phyloP scores from a whole-genome alignment of 2,888 invertebrate genomes.

The Norana najaformis region DNA sequence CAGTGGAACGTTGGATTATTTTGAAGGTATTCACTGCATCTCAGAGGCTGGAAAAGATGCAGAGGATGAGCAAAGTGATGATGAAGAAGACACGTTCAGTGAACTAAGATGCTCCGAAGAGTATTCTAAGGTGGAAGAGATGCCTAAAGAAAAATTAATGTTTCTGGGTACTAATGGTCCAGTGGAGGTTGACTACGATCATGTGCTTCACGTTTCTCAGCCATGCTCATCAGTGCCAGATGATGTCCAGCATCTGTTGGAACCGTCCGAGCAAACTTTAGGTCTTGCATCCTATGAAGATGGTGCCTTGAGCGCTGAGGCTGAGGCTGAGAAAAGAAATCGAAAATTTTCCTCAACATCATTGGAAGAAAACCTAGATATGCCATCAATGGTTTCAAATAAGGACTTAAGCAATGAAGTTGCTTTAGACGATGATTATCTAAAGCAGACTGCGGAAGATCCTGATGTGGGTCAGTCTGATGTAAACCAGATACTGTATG shows the following conservation, averaged over 20 bases:
- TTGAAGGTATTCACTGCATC: background rate
- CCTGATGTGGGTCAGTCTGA: background rate
- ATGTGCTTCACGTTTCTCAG: conserved; percentile 36
- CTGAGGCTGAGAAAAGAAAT: background rate
- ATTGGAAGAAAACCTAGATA: background rate
- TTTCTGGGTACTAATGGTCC: conserved; percentile 63
- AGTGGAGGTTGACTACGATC: conserved; percentile 66
- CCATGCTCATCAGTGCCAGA: background rate
- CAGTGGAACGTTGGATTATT: background rate
- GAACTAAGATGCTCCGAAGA: background rate
- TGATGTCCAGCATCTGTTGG: background rate
- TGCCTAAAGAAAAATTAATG: background rate
- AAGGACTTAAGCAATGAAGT: background rate
- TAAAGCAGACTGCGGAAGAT: background rate
- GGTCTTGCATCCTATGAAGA: background rate
- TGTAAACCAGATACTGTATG: background rate
- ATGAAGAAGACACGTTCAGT: conserved; percentile 13
- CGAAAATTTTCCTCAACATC: background rate
- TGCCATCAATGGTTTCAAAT: background rate
- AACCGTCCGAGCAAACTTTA: background rate
- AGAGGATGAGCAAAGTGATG: conserved; percentile 21
- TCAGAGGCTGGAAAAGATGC: background rate
- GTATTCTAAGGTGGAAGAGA: background rate
- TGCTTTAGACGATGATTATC: too few relatives aligned
- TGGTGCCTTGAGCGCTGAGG: background rate